Percentiles rank a stretch among this genome's conserved stretches.
Evolutionary conservation across 2,113 vertebrate species (phyloP).

Genomic region (Phalacrocorax carbo): DNA sequence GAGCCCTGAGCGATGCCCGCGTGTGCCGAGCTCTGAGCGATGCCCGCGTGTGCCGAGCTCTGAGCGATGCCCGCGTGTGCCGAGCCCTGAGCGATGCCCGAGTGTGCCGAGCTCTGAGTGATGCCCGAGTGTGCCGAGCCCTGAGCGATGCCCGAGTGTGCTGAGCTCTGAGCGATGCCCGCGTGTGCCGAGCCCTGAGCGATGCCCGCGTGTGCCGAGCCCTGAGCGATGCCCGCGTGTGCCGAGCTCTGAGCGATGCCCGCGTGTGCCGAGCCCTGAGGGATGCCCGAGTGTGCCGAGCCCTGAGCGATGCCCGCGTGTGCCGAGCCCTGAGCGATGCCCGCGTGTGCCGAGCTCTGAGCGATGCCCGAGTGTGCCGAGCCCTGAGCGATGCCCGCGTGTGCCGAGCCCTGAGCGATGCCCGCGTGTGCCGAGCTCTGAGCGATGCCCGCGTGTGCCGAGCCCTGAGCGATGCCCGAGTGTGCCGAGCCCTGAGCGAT

Average conservation of each 20-base stretch:
- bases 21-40: not conserved
- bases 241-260: too few relatives aligned
- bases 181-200: not conserved
- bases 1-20: not conserved
- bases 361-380: not conserved
- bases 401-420: not conserved
- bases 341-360: too few relatives aligned
- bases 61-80: not conserved
- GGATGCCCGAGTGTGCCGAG: not conserved
- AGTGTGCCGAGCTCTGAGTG: not conserved
- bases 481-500: not conserved
- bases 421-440: not conserved
- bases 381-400: not conserved
- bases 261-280: not conserved
- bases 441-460: not conserved
- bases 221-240: not conserved
- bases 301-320: not conserved
- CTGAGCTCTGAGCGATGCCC: not conserved
- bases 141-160: not conserved
- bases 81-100: not conserved
- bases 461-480: not conserved
- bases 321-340: not conserved
- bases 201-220: not conserved
- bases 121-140: not conserved
- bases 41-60: too few relatives aligned